Base-by-base conservation (phyloP, 53 echinoderm and acorn worm species). In the Apostichopus leukothele region DNA sequence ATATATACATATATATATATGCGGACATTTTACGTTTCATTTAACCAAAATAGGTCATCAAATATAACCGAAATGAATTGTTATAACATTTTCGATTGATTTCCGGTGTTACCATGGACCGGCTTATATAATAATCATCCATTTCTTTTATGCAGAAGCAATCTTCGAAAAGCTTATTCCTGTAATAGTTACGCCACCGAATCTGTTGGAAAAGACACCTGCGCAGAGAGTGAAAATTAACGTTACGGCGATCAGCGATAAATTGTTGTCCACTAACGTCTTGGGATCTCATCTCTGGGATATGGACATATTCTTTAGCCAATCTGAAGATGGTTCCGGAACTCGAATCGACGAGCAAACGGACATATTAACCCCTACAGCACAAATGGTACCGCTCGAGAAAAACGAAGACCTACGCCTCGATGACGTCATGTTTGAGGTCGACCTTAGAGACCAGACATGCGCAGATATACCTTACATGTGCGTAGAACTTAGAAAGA, bases 401-500 rank as follows among this genome's bases (percentile, higher is more conserved):
- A 85, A 85, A 67, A 52, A 85, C 63, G 13, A 0, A 11, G 50
- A 85, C 39, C 10, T 85, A 20, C 1, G 10, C 10, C 16, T 85
- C 8, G 51, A 85, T 21, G 85, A 85, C 60, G 85, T 85, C 13
- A 39, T 67, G 63, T 20, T 85, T 27, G 85, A 85, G 50, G 85
- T 85, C 26, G 85, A 85, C 51, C n/a, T 85, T 10, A 85, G 85
- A 6, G 63, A 67, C 11, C 14, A 50, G 21, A 50, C 50, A 2
- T 85, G 85, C 18, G 18, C 25, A 51, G 85, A 85, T 12, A 85
- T 85, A 11, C 85, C 85, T 14, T 85, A 39, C 11, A 85, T 85
- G 85, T 85, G 85, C 39, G 67, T 85, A 5, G 67, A 85, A 85
- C 85, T 85, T 61, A 12, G 67, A 12, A 85, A 85, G 63, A 67